phyloP scores from a whole-genome alignment of 2,113 vertebrate species.

The Oncorhynchus masou region DNA sequence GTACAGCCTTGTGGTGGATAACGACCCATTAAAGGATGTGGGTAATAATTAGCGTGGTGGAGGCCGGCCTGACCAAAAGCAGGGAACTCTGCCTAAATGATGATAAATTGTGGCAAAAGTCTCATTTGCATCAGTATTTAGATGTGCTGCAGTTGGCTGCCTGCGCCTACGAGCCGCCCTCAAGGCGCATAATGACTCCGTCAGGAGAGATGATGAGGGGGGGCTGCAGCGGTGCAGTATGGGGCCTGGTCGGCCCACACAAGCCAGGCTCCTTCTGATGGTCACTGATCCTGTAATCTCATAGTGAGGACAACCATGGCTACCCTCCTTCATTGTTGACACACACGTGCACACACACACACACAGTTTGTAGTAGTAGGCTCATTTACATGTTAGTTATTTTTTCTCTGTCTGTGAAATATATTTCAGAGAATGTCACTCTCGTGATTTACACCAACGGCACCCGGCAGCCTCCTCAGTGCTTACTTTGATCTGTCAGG shows the following conservation, averaged over 20 bases:
- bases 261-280: too few species aligned
- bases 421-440: neutral
- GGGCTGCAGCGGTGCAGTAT: too few species aligned
- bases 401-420: too few species aligned
- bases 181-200: neutral
- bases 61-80: neutral
- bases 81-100: constrained; percentile 10
- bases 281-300: too few species aligned
- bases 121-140: constrained; percentile 27
- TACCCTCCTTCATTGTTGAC: too few species aligned
- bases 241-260: too few species aligned
- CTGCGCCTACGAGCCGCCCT: neutral
- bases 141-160: constrained; percentile 1
- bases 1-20: neutral
- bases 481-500: neutral
- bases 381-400: too few species aligned
- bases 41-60: neutral
- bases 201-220: neutral
- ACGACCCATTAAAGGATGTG: neutral
- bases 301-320: too few species aligned
- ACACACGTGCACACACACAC: too few species aligned
- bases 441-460: neutral
- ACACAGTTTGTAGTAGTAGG: too few species aligned
- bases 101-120: constrained; percentile 21
- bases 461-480: neutral